These are phyloP conservation scores for Boleophthalmus pectinirostris DNA, from an alignment of 2,113 vertebrate species.

Conservation along the genomic window DNA sequence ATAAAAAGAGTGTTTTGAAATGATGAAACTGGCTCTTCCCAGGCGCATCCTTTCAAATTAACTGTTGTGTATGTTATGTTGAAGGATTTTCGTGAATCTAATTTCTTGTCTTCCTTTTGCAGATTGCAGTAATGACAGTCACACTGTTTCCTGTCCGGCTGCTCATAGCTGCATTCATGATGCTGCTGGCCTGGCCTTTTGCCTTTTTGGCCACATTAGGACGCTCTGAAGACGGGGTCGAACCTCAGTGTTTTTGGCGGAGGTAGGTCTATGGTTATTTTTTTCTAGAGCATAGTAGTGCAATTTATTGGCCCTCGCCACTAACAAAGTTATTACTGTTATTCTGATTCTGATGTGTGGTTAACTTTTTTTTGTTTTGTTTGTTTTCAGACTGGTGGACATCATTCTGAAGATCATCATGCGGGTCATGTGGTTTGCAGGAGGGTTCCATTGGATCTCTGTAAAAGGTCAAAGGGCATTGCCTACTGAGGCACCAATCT, in stretches of 20 bases:
- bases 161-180: slow-evolving; percentile 92
- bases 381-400: slow-evolving; percentile 84
- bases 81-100: not conserved
- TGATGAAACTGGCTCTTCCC: not conserved
- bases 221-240: slow-evolving; percentile 80
- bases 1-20: not conserved
- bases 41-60: not conserved
- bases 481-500: slow-evolving; percentile 88
- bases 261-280: slow-evolving; percentile 54
- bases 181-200: slow-evolving; percentile 97
- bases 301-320: too few species aligned
- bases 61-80: not conserved
- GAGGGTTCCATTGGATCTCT: slow-evolving; percentile 92
- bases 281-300: not conserved
- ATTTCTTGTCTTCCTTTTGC: slow-evolving; percentile 46
- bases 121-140: slow-evolving; percentile 93
- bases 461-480: slow-evolving; percentile 88
- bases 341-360: not conserved
- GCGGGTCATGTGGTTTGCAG: slow-evolving; percentile 96
- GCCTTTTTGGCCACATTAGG: slow-evolving; percentile 89
- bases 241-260: slow-evolving; percentile 89
- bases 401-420: slow-evolving; percentile 89
- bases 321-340: too few species aligned
- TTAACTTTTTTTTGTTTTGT: not conserved
- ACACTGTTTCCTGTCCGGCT: slow-evolving; percentile 95